Percentiles rank a stretch among this genome's conserved stretches.
Conservation (phyloP, 2,888 invertebrate species). For the Pyrrhosoma nymphula region DNA sequence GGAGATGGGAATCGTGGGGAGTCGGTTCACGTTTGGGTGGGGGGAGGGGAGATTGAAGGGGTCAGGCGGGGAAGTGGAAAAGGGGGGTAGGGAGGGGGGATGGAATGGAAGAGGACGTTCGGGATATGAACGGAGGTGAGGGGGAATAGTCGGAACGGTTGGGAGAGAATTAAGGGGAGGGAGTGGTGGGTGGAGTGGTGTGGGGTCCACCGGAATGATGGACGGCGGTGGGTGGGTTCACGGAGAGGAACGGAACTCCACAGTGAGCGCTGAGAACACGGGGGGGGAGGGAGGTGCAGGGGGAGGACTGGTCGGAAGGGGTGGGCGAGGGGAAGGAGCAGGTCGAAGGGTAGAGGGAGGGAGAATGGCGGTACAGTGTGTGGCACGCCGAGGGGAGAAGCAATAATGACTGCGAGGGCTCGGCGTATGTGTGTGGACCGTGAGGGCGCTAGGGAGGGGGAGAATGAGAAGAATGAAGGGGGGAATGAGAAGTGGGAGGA, state of each 20-base stretch:
- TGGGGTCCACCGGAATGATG: constrained; percentile 62
- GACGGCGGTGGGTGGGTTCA: constrained; percentile 65
- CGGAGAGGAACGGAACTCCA: constrained; percentile 38
- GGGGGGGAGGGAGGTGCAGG: not conserved
- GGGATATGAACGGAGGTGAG: not conserved
- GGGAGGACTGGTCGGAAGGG: not conserved
- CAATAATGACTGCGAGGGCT: constrained; percentile 60
- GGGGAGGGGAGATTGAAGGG: not conserved
- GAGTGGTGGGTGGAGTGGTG: not conserved
- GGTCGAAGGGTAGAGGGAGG: not conserved
- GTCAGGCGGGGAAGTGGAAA: not conserved
- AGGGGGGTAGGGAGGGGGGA: not conserved
- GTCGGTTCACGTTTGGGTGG: not conserved
- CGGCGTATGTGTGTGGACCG: constrained; percentile 35
- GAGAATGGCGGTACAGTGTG: constrained; percentile 53
- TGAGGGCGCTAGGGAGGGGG: constrained; percentile 30
- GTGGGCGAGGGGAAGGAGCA: too few species aligned
- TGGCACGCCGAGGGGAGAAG: constrained; percentile 63
- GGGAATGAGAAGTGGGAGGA: not conserved
- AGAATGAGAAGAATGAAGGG: not conserved
- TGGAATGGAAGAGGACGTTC: not conserved
- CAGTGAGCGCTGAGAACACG: constrained; percentile 16
- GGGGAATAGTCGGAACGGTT: not conserved
- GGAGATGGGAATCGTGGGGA: constrained; percentile 13
- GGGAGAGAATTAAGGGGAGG: not conserved